phyloP scores from a whole-genome alignment of 2,888 invertebrate genomes.

The Petrophora chlorosata region DNA sequence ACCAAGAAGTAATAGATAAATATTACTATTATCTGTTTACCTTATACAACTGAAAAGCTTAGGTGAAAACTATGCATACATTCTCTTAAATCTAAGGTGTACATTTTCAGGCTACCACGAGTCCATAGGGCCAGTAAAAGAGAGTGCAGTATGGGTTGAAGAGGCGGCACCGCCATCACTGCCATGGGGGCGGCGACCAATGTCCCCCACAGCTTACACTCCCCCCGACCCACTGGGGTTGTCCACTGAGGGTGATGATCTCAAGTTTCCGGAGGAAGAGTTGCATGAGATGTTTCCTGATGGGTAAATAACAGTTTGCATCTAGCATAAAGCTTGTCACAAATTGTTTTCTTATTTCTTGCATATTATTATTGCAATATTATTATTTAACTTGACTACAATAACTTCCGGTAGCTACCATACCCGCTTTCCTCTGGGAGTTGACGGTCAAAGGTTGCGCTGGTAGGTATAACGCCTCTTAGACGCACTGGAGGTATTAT shows the following conservation, averaged over 20 bases:
- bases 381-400: too few relatives aligned
- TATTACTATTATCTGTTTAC: background rate
- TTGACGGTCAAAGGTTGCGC: too few relatives aligned
- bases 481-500: too few relatives aligned
- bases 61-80: background rate
- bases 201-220: constrained; percentile 93
- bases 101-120: constrained; percentile 88
- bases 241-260: constrained; percentile 95
- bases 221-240: constrained; percentile 97
- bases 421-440: too few relatives aligned
- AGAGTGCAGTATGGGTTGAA: constrained; percentile 99
- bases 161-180: constrained; percentile 93
- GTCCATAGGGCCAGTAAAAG: constrained; percentile 96
- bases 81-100: background rate
- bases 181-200: constrained; percentile 92
- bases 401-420: too few relatives aligned
- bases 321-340: too few relatives aligned
- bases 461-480: too few relatives aligned
- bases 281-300: constrained; percentile 95
- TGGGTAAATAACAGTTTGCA: too few relatives aligned
- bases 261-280: constrained; percentile 95
- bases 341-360: too few relatives aligned
- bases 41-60: background rate
- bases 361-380: too few relatives aligned
- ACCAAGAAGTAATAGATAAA: too few relatives aligned